Evolutionary conservation across 2,797 vertebrate species (phyloP).

Genomic region (Xerus rutilus): DNA sequence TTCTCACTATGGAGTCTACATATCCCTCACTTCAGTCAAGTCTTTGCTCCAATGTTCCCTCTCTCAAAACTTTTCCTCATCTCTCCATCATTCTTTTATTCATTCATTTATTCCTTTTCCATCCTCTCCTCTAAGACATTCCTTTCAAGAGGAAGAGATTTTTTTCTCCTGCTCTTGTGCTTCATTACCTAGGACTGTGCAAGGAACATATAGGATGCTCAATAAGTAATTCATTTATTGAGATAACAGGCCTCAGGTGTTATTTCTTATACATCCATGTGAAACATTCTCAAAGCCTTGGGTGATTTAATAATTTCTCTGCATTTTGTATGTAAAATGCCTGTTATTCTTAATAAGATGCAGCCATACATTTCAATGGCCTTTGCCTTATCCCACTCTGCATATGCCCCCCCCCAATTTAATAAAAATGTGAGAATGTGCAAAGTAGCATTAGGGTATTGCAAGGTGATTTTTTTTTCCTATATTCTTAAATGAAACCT

Average conservation of each 20-base stretch:
- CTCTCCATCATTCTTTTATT: not conserved
- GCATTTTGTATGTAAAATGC: constrained; percentile 18
- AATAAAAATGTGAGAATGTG: not conserved
- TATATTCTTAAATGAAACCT: constrained; percentile 39
- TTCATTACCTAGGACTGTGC: not conserved
- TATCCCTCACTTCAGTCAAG: not conserved
- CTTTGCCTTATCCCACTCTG: not conserved
- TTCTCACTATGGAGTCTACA: not conserved
- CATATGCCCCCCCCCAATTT: not conserved
- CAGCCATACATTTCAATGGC: not conserved
- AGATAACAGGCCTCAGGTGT: not conserved
- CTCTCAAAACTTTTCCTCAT: not conserved
- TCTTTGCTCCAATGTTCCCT: not conserved
- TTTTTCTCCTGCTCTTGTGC: not conserved
- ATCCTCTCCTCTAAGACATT: not conserved
- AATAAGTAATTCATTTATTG: not conserved
- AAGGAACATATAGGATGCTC: not conserved
- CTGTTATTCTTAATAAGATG: not conserved
- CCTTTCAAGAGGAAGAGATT: not conserved
- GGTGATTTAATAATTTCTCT: not conserved
- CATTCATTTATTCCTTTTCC: not conserved
- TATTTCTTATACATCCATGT: not conserved
- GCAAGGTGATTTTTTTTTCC: not conserved
- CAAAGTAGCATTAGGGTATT: not conserved
- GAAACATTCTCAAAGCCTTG: not conserved